Evolutionary conservation across 2,888 invertebrate species (phyloP).

Genomic region (Serripes groenlandicus): DNA sequence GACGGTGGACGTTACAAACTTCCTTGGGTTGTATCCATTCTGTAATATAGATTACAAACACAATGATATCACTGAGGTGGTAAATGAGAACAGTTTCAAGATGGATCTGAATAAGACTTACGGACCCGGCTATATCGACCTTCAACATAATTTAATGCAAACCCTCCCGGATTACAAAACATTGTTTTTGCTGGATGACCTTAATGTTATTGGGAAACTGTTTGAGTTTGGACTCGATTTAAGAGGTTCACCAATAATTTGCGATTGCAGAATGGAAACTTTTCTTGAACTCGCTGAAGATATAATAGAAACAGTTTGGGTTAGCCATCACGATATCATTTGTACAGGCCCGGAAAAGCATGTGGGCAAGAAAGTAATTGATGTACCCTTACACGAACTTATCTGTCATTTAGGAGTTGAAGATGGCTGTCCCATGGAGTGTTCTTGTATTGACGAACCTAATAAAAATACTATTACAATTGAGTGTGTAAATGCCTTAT

Average conservation of each 20-base stretch:
- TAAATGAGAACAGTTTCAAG: slow-evolving; percentile 22
- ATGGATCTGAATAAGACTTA: slow-evolving; percentile 22
- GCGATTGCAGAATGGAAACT: slow-evolving; percentile 53
- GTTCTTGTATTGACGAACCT: too few species aligned
- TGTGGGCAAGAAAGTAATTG: too few species aligned
- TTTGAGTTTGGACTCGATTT: slow-evolving; percentile 50
- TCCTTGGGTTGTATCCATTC: slow-evolving; percentile 33
- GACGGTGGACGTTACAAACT: slow-evolving; percentile 43
- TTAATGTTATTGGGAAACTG: slow-evolving; percentile 36
- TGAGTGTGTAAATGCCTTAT: too few species aligned
- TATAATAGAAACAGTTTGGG: slow-evolving; percentile 44
- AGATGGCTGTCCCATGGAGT: too few species aligned
- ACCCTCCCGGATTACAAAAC: slow-evolving; percentile 45
- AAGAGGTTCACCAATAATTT: slow-evolving; percentile 33
- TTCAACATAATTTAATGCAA: slow-evolving; percentile 29
- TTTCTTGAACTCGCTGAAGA: slow-evolving; percentile 32
- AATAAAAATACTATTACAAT: too few species aligned
- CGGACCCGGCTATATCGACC: slow-evolving; percentile 38
- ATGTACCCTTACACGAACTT: too few species aligned
- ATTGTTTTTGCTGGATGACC: slow-evolving; percentile 23
- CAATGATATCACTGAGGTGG: slow-evolving; percentile 48
- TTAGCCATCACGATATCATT: slow-evolving; percentile 38
- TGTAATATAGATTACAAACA: slow-evolving; percentile 33
- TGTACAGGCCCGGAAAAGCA: slow-evolving; percentile 39
- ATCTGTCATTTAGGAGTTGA: too few species aligned